phyloP scores from a whole-genome alignment of 2,888 invertebrate species.

The Tiliacea aurago region DNA sequence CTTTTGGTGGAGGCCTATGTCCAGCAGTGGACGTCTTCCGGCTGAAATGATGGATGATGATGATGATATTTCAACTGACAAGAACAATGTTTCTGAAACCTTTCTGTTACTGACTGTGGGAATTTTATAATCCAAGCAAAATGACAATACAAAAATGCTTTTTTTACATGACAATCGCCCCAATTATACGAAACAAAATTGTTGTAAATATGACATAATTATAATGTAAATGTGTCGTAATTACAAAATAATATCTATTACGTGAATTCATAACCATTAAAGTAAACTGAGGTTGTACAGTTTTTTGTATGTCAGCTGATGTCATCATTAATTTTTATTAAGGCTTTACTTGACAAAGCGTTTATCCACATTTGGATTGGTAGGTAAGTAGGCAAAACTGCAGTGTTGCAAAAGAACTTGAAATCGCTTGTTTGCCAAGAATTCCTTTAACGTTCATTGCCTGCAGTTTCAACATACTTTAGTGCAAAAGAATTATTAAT shows the following conservation, averaged over 20 bases:
- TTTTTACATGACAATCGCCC: constrained; percentile 48
- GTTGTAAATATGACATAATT: constrained; percentile 52
- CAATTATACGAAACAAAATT: constrained; percentile 58
- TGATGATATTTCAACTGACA: background rate
- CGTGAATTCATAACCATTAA: constrained; percentile 48
- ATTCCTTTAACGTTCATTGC: constrained; percentile 50
- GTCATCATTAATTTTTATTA: constrained; percentile 39
- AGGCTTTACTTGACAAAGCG: constrained; percentile 36
- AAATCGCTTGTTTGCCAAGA: constrained; percentile 56
- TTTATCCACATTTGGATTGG: constrained; percentile 56
- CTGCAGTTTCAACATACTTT: constrained; percentile 53
- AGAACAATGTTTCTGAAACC: constrained; percentile 2
- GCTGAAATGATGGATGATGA: too few species aligned
- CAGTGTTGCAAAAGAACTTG: constrained; percentile 62
- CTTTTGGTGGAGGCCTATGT: too few species aligned
- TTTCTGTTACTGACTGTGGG: background rate
- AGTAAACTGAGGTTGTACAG: constrained; percentile 17
- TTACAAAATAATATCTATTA: constrained; percentile 59
- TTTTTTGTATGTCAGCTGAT: constrained; percentile 42
- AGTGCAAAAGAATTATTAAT: constrained; percentile 33
- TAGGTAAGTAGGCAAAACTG: constrained; percentile 62
- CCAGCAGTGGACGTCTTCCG: too few species aligned
- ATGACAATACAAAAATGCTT: constrained; percentile 35
- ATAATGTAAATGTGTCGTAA: constrained; percentile 51
- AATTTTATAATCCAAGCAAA: constrained; percentile 28